These are phyloP conservation scores for Athetis lepigone DNA, from an alignment of 2,888 invertebrate species.

Conservation along the genomic window DNA sequence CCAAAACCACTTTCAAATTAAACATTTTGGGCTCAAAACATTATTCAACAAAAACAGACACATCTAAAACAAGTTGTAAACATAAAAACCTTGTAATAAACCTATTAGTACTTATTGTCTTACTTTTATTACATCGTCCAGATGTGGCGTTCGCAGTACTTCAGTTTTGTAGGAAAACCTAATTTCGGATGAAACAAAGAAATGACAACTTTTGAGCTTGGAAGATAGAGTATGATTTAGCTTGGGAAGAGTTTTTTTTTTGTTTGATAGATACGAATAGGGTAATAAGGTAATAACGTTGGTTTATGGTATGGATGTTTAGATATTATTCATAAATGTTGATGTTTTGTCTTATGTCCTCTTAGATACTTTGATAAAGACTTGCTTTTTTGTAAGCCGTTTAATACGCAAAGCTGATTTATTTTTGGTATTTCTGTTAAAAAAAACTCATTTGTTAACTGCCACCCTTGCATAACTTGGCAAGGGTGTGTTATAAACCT, in stretches of 20 bases:
- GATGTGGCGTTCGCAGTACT: constrained; percentile 48
- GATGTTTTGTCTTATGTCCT: too few relatives aligned
- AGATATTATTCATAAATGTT: constrained; percentile 28
- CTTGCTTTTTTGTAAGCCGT: constrained; percentile 7
- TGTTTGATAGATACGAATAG: constrained; percentile 35
- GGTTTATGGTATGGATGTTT: constrained; percentile 6
- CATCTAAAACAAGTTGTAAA: constrained; percentile 36
- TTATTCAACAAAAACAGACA: constrained; percentile 30
- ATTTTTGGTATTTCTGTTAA: too few relatives aligned
- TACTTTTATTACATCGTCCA: constrained; percentile 51
- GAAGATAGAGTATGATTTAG: neutral
- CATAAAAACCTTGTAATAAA: constrained; percentile 55
- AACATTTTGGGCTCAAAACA: constrained; percentile 28
- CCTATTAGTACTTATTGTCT: constrained; percentile 58
- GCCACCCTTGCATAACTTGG: too few relatives aligned
- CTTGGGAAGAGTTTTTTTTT: neutral
- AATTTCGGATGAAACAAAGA: neutral
- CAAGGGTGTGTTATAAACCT: too few relatives aligned
- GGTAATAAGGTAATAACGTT: constrained; percentile 24
- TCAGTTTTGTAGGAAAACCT: constrained; percentile 23
- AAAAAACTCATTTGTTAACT: too few relatives aligned
- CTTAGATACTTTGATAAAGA: neutral
- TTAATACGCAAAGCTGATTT: too few relatives aligned
- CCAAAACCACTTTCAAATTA: constrained; percentile 27
- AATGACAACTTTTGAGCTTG: rapidly evolving